Base-by-base conservation (phyloP, 2,113 vertebrate genomes). In the Brachirus orientalis region DNA sequence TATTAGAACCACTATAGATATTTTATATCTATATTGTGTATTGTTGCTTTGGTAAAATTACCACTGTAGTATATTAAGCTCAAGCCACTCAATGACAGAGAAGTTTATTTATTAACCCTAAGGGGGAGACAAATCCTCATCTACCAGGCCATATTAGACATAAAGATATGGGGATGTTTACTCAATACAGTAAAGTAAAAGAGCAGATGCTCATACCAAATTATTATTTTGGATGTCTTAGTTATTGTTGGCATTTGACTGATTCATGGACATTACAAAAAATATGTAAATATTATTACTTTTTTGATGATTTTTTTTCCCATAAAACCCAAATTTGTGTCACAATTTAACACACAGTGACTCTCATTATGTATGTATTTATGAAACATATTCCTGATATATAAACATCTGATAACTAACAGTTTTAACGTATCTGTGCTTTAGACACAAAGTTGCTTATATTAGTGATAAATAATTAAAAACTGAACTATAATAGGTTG, bases 71-170 rank as follows among this genome's bases (percentile, higher is more conserved):
- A 11, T 14, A 38, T 10, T 28, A 50, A n/a, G 16, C 46, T 37
- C 13, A 9, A 41, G 54, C n/a, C 13, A 22, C 2, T 13, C 19
- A 8, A 1, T 69, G 16, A 45, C 4, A 45, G n/a, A 35, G 28
- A 58, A 83, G 85, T 90, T 77, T 86, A 65, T 44, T 77, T 86
- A 77, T 73, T 80, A 83, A 83, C 86, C 89, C 86, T 89, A 84
- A 88, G 90, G 84, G 89, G 88, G 90, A 88, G 88, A 90, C 90
- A 91, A 86, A 89, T 79, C 70, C 85, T 87, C 76, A 81, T 72
- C 63, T 66, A 82, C 50, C 62, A 69, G 65, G 17, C 16, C 38
- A 55, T 55, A 73, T 75, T 77, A 76, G 28, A 36, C 10, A 13
- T 20, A 9, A 50, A 33, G 10, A 16, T 47, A 47, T 55, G 43